These are phyloP conservation scores for Penaeus japonicus DNA, from an alignment of 1,140 invertebrate species.

Conservation along the genomic window DNA sequence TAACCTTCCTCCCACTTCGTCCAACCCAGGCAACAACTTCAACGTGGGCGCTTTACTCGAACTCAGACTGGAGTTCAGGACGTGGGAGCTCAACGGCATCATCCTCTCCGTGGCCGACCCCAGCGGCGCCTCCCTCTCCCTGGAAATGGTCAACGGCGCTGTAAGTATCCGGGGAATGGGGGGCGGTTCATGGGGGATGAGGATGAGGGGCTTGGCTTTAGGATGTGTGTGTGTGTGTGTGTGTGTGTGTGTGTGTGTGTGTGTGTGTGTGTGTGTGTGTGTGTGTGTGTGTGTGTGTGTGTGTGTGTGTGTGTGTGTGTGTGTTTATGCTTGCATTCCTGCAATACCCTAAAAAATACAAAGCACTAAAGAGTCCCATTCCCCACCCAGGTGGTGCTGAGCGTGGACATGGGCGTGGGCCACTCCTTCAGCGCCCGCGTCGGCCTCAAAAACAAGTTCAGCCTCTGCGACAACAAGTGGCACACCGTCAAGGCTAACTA, in stretches of 20 bases:
- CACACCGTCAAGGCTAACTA: constrained; percentile 81
- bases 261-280: too few relatives aligned
- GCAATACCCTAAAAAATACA: too few relatives aligned
- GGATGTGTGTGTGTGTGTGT: neutral
- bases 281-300: neutral
- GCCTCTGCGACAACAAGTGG: constrained; percentile 87
- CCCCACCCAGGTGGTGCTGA: constrained; percentile 71
- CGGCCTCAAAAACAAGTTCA: constrained; percentile 71
- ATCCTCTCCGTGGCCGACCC: constrained; percentile 77
- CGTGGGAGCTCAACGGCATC: constrained; percentile 81
- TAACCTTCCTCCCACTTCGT: neutral
- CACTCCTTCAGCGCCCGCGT: constrained; percentile 70
- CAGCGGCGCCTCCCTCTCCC: constrained; percentile 73
- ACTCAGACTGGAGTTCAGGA: constrained; percentile 83
- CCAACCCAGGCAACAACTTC: constrained; percentile 72
- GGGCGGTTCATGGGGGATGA: too few relatives aligned
- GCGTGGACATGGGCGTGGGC: constrained; percentile 74
- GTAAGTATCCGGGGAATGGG: constrained; percentile 64
- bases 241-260: neutral
- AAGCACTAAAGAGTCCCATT: too few relatives aligned
- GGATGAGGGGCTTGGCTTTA: too few relatives aligned
- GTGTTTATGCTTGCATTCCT: too few relatives aligned
- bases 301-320: neutral
- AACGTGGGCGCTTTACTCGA: constrained; percentile 75
- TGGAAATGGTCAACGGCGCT: constrained; percentile 81